Conservation (phyloP, 2,888 invertebrate genomes). For the Trichogramma evanescens region DNA sequence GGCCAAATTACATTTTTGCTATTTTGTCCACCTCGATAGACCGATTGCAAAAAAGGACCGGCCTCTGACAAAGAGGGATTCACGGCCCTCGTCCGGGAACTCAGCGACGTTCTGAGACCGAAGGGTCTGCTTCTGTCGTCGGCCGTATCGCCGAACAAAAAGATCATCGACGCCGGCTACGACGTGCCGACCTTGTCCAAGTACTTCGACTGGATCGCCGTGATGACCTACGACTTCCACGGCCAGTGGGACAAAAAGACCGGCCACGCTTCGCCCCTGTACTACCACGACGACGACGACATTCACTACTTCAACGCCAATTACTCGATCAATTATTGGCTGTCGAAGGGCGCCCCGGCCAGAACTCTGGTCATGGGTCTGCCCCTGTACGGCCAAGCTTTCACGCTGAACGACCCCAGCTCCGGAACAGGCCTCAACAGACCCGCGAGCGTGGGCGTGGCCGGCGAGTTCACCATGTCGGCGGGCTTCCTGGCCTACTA, state of each 20-base stretch:
- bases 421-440: constrained; percentile 59
- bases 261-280: constrained; percentile 82
- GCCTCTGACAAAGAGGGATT: constrained; percentile 77
- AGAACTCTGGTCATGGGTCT: constrained; percentile 79
- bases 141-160: constrained; percentile 82
- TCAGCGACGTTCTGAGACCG: constrained; percentile 61
- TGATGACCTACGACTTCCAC: constrained; percentile 89
- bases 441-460: constrained; percentile 69
- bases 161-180: constrained; percentile 77
- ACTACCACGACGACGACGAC: constrained; percentile 75
- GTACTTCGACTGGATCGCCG: constrained; percentile 82
- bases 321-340: constrained; percentile 84
- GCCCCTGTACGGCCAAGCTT: constrained; percentile 83
- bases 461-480: constrained; percentile 78
- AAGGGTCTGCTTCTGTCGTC: constrained; percentile 68
- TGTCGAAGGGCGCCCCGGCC: constrained; percentile 72
- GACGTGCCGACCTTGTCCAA: constrained; percentile 69
- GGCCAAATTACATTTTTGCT: neutral
- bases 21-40: constrained; percentile 47
- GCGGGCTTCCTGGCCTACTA: constrained; percentile 84
- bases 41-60: constrained; percentile 78
- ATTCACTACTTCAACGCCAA: constrained; percentile 78
- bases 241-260: constrained; percentile 90
- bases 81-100: constrained; percentile 65
- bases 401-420: constrained; percentile 52